Evolutionary conservation across 2,888 invertebrate species (phyloP), one percentile per base, ranked within the genome.

Genomic region (Orthonevra nobilis): DNA sequence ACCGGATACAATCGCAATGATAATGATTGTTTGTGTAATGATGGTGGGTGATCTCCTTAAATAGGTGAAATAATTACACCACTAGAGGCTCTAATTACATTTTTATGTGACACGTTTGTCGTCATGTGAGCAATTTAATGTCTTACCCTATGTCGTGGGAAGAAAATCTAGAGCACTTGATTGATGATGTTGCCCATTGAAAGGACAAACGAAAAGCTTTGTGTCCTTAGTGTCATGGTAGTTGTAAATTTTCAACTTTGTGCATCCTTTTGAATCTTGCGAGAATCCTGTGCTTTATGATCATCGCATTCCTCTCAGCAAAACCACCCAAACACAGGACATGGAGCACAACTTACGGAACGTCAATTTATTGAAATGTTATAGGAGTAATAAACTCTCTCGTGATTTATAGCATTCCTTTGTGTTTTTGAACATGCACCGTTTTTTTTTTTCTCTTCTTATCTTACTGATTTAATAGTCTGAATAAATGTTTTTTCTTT

Each of bases 51-150:
- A 79, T 79, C 79, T 68, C 52, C 73, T 79, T 79, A 73, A 79
- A 73, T 79, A 79, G 79, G 73, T 73, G 79, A 79, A 79, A 79
- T 79, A 73, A 79, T 79, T 68, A 56, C 44, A 17, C 40, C 56
- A 34, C 54, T 79, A 66, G 26, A 61, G 50, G 48, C 12, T 60
- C 56, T 79, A 73, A 79, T 73, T 60, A 68, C 61, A 68, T 56
- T 61, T 79, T 79, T 73, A 79, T 79, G 68, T 61, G 61, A 54
- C 60, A 64, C 60, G 46, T 54, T 61, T 38, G 15, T 38, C 32
- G 44, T 54, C 38, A 28, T 44, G 52, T 50, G 28, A 46, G 52
- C 12, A 38, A 5, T 52, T 61, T 44, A 36, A 70, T 61, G 44
- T 20, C 42, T 26, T 42, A 20, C 9, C 38, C 20, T 20, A 2